Base-by-base conservation (phyloP, 2,113 vertebrate genomes). In the Chaetodon trifascialis region DNA sequence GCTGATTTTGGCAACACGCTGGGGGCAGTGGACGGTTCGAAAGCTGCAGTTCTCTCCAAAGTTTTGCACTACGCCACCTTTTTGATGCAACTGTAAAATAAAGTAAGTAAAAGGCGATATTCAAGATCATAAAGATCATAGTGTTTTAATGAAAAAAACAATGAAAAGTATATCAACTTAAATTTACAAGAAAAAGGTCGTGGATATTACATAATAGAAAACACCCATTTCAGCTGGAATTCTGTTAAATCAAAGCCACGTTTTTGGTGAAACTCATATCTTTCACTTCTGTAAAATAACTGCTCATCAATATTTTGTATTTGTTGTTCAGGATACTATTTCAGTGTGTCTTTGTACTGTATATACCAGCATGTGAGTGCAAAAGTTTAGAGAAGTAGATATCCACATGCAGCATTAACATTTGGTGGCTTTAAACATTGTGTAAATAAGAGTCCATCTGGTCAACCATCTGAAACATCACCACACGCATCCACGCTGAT, bases 371-470 rank as follows among this genome's bases (percentile, higher is more conserved):
- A 72, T 65, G 80, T 87, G 82, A 85, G 83, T 89, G 80, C 72
- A 87, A 79, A 85, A 49, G 25, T 73, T 54, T 73, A 65, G 51
- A 63, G 30, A 86, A 59, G 21, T 66, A 76, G 49, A 73, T 90
- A 86, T 88, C 66, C 86, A 87, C 92, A 93, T 93, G 92, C 90
- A 93, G 86, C 68, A 83, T 70, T 58, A 84, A 74, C 73, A 83
- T 88, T 76, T 80, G 62, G 83, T 89, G 85, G 80, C 76, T 84
- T 90, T 70, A 69, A 82, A 85, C 55, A 71, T 60, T 76, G 47
- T 66, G 46, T 84, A 58, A 72, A 75, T 64, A 58, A 71, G n/a
- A 72, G 60, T 80, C 64, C 55, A 58, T 85, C 82, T 76, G 78
- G n/a, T 85, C 65, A 68, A 44, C 46, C 49, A 19, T 79, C 44